These are phyloP conservation scores for Phortica variegata DNA, from an alignment of 1,140 invertebrate species.

Conservation along the genomic window DNA sequence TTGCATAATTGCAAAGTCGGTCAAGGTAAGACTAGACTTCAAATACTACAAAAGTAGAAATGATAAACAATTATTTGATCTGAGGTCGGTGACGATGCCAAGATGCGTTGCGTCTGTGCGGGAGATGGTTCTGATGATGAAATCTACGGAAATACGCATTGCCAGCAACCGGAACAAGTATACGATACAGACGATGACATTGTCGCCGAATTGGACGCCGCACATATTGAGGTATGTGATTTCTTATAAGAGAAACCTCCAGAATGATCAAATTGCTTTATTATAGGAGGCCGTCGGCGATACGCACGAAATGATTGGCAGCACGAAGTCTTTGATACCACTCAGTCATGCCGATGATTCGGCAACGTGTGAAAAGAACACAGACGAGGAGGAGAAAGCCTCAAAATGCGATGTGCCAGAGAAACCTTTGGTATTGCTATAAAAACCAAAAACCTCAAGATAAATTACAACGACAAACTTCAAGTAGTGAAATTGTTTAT, in stretches of 20 bases:
- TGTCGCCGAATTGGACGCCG: slow-evolving; percentile 32
- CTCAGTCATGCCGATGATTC: slow-evolving; percentile 39
- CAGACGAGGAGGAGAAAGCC: slow-evolving; percentile 42
- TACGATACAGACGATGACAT: slow-evolving; percentile 45
- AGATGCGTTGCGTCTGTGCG: slow-evolving; percentile 78
- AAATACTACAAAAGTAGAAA: background rate
- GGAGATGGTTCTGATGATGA: slow-evolving; percentile 57
- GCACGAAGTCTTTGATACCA: slow-evolving; percentile 50
- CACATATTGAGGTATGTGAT: slow-evolving; percentile 23
- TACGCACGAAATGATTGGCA: slow-evolving; percentile 45
- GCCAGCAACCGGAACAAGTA: slow-evolving; percentile 21
- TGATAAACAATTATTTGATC: background rate
- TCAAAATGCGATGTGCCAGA: slow-evolving; percentile 45
- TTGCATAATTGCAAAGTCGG: slow-evolving; percentile 56
- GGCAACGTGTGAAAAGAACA: slow-evolving; percentile 22
- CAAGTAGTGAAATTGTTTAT: too few relatives aligned
- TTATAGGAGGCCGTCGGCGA: slow-evolving; percentile 16
- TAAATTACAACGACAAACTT: slow-evolving; percentile 2
- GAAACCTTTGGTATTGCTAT: slow-evolving; percentile 48
- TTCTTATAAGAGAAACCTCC: too few relatives aligned
- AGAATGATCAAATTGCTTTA: too few relatives aligned
- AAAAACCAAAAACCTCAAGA: slow-evolving; percentile 6
- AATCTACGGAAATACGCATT: slow-evolving; percentile 22
- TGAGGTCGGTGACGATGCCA: slow-evolving; percentile 74
- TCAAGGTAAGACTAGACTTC: slow-evolving; percentile 39